Conservation (phyloP, 2,113 vertebrate species). For the Ahaetulla prasina region DNA sequence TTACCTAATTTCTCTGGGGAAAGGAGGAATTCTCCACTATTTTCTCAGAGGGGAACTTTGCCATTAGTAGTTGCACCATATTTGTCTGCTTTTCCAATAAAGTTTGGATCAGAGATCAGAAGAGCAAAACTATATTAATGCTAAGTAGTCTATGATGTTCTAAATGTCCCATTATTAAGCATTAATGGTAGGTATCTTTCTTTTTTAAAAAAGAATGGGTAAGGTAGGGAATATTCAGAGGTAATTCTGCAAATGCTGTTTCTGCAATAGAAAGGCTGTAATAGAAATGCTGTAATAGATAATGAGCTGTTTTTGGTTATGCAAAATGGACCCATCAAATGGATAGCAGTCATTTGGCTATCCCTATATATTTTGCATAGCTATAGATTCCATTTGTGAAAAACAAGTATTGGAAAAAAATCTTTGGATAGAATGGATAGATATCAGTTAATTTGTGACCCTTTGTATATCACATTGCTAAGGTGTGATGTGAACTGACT, state of each 20-base stretch:
- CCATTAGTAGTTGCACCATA: background rate
- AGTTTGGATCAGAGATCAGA: background rate
- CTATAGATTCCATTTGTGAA: background rate
- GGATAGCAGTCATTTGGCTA: background rate
- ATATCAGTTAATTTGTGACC: background rate
- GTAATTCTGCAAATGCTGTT: background rate
- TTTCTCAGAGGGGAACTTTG: background rate
- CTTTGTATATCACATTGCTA: background rate
- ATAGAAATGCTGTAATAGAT: background rate
- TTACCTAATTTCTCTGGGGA: background rate
- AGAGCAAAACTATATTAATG: background rate
- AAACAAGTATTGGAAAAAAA: background rate
- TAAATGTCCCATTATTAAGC: background rate
- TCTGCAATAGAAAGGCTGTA: background rate
- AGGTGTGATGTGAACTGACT: constrained; percentile 9
- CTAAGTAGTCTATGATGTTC: background rate
- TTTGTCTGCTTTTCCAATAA: no score
- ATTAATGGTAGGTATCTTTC: background rate
- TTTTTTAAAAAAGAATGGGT: background rate
- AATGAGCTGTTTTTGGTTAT: background rate
- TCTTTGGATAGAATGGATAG: background rate
- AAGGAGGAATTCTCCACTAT: background rate
- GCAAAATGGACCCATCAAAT: background rate
- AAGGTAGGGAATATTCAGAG: background rate
- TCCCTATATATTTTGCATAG: background rate